A percentile compares a stretch with the other conserved stretches of the same genome.
These are phyloP conservation scores for Tricholauxania praeusta DNA, from an alignment of 2,888 invertebrate genomes.

Conservation along the genomic window DNA sequence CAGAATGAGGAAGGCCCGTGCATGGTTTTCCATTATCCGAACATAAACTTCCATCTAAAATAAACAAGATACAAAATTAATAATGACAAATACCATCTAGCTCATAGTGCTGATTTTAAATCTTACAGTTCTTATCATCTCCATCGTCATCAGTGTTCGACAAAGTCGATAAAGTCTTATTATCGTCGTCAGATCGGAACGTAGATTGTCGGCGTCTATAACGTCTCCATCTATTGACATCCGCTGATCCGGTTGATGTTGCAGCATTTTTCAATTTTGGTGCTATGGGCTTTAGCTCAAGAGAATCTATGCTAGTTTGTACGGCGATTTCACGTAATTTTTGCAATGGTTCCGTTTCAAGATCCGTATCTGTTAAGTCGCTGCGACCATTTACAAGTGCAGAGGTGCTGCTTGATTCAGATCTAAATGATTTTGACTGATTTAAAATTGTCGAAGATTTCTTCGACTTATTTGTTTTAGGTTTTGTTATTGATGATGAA, in stretches of 20 bases:
- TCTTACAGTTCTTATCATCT: constrained; percentile 60
- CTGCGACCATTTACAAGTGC: constrained; percentile 44
- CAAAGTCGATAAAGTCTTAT: constrained; percentile 63
- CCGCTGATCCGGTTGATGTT: constrained; percentile 54
- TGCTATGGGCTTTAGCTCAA: constrained; percentile 55
- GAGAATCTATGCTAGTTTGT: constrained; percentile 63
- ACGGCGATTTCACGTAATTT: constrained; percentile 62
- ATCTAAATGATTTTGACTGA: constrained; percentile 39
- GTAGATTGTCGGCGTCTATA: constrained; percentile 48
- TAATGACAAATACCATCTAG: background rate
- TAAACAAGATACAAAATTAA: background rate
- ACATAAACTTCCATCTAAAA: constrained; percentile 60
- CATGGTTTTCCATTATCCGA: constrained; percentile 60
- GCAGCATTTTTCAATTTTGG: constrained; percentile 56
- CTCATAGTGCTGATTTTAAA: background rate
- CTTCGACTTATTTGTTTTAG: constrained; percentile 43
- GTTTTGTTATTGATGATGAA: constrained; percentile 39
- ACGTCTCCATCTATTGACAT: constrained; percentile 51
- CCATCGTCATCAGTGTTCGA: constrained; percentile 64
- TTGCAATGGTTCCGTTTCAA: constrained; percentile 29
- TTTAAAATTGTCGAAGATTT: constrained; percentile 41
- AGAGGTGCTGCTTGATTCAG: constrained; percentile 32
- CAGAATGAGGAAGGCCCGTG: constrained; percentile 60
- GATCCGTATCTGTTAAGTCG: constrained; percentile 45
- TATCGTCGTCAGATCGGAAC: constrained; percentile 59